Conservation (phyloP, 2,113 vertebrate genomes). For the Sterna hirundo region DNA sequence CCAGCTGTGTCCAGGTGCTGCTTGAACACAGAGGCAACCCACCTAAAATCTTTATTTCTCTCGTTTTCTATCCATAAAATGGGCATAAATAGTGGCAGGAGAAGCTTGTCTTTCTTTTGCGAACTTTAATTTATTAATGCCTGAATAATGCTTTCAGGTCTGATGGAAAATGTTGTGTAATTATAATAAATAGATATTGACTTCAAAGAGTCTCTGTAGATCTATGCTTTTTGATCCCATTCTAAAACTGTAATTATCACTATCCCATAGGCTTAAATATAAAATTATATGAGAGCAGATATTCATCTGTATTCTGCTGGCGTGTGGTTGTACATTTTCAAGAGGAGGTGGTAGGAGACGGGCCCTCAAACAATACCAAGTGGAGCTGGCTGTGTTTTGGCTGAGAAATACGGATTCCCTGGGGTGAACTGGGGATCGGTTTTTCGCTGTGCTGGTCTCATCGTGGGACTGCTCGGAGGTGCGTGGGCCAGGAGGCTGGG, state of each 20-base stretch:
- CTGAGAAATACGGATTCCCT: not conserved
- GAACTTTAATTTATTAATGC: slow-evolving; percentile 42
- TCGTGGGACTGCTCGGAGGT: accelerated
- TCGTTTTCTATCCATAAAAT: not conserved
- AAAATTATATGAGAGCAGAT: not conserved
- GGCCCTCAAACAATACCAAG: not conserved
- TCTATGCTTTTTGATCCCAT: slow-evolving; percentile 62
- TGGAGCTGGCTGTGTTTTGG: not conserved
- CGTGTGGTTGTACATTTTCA: not conserved
- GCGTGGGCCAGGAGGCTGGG: not conserved
- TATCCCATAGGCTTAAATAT: slow-evolving; percentile 57
- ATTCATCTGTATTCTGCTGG: slow-evolving; percentile 34
- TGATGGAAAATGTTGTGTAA: slow-evolving; percentile 43
- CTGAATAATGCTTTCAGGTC: slow-evolving; percentile 50
- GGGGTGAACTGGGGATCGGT: not conserved
- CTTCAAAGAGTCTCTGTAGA: slow-evolving; percentile 59
- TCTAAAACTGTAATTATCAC: slow-evolving; percentile 57
- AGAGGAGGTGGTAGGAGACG: not conserved
- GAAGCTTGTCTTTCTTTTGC: not conserved
- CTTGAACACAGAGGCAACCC: not conserved
- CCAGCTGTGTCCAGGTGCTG: not conserved
- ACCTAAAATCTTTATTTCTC: not conserved
- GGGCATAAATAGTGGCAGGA: not conserved
- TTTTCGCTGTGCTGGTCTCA: not conserved
- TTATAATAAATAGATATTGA: slow-evolving; percentile 66